phyloP scores from a whole-genome alignment of 1,140 invertebrate species.

The Bombus terrestris region DNA sequence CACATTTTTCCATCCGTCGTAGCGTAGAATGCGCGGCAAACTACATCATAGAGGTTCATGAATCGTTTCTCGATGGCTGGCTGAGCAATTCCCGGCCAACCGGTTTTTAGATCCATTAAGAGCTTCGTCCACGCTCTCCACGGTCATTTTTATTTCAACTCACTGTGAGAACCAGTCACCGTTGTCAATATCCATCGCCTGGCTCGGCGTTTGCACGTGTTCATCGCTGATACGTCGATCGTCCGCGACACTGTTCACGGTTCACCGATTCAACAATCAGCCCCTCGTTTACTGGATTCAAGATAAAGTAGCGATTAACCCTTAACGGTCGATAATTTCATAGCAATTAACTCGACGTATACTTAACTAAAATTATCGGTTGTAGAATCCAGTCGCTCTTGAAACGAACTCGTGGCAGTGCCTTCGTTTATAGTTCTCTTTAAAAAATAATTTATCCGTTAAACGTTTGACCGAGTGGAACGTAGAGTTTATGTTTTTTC shows the following conservation, averaged over 20 bases:
- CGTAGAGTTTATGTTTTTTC: too few species aligned
- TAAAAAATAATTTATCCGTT: too few species aligned
- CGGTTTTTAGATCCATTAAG: constrained; percentile 63
- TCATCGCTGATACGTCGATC: too few species aligned
- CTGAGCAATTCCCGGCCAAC: constrained; percentile 56
- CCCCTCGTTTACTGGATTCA: background rate
- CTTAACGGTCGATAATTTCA: background rate
- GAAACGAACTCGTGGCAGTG: too few species aligned
- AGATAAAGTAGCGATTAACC: background rate
- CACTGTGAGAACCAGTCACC: constrained; percentile 21
- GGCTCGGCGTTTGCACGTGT: background rate
- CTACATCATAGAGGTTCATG: constrained; percentile 39
- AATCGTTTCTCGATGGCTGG: constrained; percentile 35
- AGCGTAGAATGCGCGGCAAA: constrained; percentile 20
- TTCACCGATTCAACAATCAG: background rate
- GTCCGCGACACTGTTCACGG: background rate
- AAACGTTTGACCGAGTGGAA: too few species aligned
- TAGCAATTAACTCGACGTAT: background rate
- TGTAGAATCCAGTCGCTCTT: too few species aligned
- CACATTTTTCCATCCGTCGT: background rate
- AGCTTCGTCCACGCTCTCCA: constrained; percentile 42
- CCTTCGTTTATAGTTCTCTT: too few species aligned
- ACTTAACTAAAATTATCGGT: background rate
- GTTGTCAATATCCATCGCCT: background rate
- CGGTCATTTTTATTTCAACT: constrained; percentile 29